phyloP scores from a whole-genome alignment of 1,140 invertebrate species.

The Meteorus sp. region DNA sequence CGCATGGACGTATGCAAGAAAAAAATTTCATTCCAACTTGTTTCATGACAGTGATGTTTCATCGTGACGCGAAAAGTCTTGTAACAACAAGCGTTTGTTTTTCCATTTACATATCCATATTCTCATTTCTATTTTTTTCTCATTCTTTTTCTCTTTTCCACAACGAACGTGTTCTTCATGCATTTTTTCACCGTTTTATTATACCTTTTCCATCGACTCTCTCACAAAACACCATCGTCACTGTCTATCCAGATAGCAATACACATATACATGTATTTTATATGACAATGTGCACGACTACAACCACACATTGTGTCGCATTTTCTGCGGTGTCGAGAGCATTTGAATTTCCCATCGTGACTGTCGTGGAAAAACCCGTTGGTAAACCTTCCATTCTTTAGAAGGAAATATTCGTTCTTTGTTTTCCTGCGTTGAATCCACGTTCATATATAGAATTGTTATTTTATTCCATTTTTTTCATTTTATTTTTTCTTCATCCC shows the following conservation, averaged over 20 bases:
- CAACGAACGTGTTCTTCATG: constrained; percentile 13
- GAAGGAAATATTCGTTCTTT: not conserved
- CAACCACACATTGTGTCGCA: constrained; percentile 3
- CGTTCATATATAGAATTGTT: not conserved
- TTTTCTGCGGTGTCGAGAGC: constrained; percentile 7
- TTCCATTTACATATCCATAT: no score
- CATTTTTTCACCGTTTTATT: not conserved
- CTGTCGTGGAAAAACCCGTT: not conserved
- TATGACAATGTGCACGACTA: no score
- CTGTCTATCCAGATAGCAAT: no score
- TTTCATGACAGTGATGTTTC: constrained; percentile 3
- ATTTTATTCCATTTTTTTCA: not conserved
- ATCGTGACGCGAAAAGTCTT: constrained; percentile 11
- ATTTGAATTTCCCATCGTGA: constrained; percentile 9
- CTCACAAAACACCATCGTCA: no score
- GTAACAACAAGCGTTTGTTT: constrained; percentile 33
- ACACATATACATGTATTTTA: no score
- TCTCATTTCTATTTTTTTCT: constrained; percentile 28
- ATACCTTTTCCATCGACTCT: not conserved
- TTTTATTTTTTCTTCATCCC: not conserved
- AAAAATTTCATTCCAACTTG: constrained; percentile 21
- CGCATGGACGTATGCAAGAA: constrained; percentile 9
- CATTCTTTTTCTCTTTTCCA: constrained; percentile 25
- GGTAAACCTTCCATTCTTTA: not conserved
- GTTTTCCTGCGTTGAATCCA: not conserved